Percentiles rank a stretch among this genome's conserved stretches.
phyloP scores from a whole-genome alignment of 2,888 invertebrate genomes.

The Phengaris arion region DNA sequence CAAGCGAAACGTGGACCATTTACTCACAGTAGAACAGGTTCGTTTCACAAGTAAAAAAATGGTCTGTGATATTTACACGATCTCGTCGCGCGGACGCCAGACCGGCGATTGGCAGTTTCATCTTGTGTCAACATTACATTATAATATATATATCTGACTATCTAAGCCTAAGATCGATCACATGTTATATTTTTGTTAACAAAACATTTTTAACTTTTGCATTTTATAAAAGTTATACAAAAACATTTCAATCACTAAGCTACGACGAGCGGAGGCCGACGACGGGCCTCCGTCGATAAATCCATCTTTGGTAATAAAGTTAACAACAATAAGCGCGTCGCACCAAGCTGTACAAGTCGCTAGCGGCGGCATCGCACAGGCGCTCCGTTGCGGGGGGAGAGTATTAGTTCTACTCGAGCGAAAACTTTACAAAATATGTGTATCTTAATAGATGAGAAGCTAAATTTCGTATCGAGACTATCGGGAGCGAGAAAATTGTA shows the following conservation, averaged over 20 bases:
- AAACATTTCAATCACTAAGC: constrained; percentile 69
- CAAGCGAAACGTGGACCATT: constrained; percentile 28
- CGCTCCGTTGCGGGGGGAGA: constrained; percentile 31
- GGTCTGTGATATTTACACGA: constrained; percentile 46
- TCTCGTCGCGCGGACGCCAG: constrained; percentile 41
- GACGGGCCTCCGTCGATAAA: constrained; percentile 59
- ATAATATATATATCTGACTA: constrained; percentile 51
- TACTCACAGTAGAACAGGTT: background rate
- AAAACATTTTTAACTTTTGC: constrained; percentile 64
- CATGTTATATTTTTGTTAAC: constrained; percentile 67
- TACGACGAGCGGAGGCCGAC: constrained; percentile 64
- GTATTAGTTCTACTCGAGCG: constrained; percentile 36
- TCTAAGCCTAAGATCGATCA: constrained; percentile 72
- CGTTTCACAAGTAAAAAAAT: constrained; percentile 33
- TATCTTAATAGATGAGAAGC: constrained; percentile 30
- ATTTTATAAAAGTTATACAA: constrained; percentile 73
- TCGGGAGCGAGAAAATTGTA: constrained; percentile 65
- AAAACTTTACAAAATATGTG: constrained; percentile 43
- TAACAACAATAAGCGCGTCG: constrained; percentile 66
- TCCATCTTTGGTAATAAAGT: constrained; percentile 77
- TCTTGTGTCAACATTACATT: constrained; percentile 40
- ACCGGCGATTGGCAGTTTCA: constrained; percentile 44
- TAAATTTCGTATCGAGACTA: constrained; percentile 51
- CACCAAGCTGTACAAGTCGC: constrained; percentile 49
- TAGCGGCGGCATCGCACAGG: constrained; percentile 31